Percentiles rank a stretch among this genome's conserved stretches.
Evolutionary conservation across 1,140 invertebrate genomes (phyloP).

Genomic region (Drosophila repleta): DNA sequence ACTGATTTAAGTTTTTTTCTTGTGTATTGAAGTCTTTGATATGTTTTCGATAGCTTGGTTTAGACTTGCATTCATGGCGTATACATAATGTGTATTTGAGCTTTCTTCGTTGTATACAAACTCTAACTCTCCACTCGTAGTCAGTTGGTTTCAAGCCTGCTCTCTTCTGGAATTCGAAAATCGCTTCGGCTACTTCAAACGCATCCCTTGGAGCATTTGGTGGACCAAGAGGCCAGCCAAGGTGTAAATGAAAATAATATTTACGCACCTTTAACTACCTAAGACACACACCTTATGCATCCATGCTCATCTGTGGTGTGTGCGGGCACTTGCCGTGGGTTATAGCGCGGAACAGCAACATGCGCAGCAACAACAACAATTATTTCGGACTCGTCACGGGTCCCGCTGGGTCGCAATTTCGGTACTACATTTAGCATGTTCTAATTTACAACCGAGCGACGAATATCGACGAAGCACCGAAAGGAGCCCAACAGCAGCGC

Average conservation of each 20-base stretch:
- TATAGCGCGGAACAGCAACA: slow-evolving; percentile 33
- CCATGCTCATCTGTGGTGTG: slow-evolving; percentile 20
- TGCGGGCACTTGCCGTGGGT: slow-evolving; percentile 50
- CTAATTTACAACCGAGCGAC: slow-evolving; percentile 74
- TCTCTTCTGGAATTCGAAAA: neutral
- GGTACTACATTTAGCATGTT: slow-evolving; percentile 58
- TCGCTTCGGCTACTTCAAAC: slow-evolving; percentile 60
- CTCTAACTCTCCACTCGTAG: too few relatives aligned
- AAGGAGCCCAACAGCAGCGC: slow-evolving; percentile 55
- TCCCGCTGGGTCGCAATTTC: slow-evolving; percentile 23
- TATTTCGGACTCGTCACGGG: slow-evolving; percentile 40
- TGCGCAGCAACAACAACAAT: slow-evolving; percentile 36
- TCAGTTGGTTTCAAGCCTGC: too few relatives aligned
- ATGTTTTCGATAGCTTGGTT: too few relatives aligned
- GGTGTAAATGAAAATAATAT: slow-evolving; percentile 77
- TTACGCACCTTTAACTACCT: slow-evolving; percentile 57
- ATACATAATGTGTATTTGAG: neutral
- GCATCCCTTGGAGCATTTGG: slow-evolving; percentile 56
- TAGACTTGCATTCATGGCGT: neutral
- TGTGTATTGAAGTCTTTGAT: too few relatives aligned
- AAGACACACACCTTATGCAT: neutral
- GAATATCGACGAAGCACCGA: slow-evolving; percentile 40
- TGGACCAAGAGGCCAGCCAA: slow-evolving; percentile 14
- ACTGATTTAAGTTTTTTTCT: too few relatives aligned
- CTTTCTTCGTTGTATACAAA: too few relatives aligned